Evolutionary conservation across 2,113 vertebrate genomes (phyloP).

Genomic region (Plecotus auritus): DNA sequence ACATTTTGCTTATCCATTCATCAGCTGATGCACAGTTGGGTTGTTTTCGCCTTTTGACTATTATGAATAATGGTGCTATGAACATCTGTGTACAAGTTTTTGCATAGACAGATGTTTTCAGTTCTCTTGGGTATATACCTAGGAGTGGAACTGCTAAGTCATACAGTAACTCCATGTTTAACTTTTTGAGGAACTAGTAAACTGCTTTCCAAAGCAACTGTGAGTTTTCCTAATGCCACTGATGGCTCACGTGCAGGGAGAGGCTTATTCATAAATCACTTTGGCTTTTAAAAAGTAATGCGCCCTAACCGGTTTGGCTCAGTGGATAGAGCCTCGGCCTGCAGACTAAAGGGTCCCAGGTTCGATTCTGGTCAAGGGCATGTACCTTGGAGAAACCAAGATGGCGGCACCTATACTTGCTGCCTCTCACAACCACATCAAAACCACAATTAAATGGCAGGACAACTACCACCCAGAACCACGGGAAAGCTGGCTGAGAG

Average conservation of each 20-base stretch:
- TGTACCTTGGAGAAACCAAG: no score
- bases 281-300: background rate
- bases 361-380: no score
- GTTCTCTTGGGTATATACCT: background rate
- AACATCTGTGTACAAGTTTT: background rate
- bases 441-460: no score
- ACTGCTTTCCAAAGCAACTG: background rate
- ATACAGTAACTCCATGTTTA: background rate
- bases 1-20: background rate
- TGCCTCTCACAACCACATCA: no score
- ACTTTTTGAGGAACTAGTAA: slow-evolving; percentile 7
- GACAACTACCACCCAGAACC: no score
- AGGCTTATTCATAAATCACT: background rate
- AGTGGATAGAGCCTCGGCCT: no score
- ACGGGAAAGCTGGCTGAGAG: no score
- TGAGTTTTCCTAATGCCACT: background rate
- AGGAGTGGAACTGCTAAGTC: background rate
- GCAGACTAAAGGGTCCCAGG: no score
- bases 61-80: background rate
- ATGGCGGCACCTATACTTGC: no score
- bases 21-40: background rate
- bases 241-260: background rate
- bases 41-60: background rate
- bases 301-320: no score
- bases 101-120: slow-evolving; percentile 18